These are phyloP conservation scores for Apoda limacodes DNA, from an alignment of 2,888 invertebrate species.

Conservation along the genomic window DNA sequence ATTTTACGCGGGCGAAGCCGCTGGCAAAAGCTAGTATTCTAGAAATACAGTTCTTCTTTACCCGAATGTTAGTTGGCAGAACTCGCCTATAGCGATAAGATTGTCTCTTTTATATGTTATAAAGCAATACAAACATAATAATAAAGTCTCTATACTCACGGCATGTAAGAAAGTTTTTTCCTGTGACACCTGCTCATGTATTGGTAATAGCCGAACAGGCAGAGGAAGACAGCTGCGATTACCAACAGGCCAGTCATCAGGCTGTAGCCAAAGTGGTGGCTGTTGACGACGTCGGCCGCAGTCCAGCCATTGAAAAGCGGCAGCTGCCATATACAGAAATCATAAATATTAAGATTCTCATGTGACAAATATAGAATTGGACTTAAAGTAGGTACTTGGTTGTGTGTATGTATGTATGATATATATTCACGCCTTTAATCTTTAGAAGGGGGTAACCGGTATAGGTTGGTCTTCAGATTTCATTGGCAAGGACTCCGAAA, in stretches of 20 bases:
- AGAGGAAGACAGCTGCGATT: slow-evolving; percentile 29
- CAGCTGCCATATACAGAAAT: slow-evolving; percentile 24
- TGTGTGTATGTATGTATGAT: no score
- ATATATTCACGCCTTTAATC: no score
- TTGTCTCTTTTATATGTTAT: no score
- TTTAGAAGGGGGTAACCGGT: no score
- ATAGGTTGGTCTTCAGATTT: no score
- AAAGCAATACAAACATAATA: no score
- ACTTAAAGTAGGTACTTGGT: background rate
- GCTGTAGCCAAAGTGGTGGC: slow-evolving; percentile 25
- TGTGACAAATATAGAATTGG: background rate
- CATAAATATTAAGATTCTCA: background rate
- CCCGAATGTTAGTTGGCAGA: no score
- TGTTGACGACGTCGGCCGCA: slow-evolving; percentile 23
- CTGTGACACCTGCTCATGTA: slow-evolving; percentile 28
- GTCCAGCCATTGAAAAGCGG: slow-evolving; percentile 44
- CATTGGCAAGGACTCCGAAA: no score
- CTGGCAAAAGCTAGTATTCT: no score
- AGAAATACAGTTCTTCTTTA: no score
- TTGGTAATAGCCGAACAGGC: slow-evolving; percentile 36
- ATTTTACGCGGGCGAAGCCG: no score
- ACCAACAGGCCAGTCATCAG: slow-evolving; percentile 25
- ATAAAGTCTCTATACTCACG: slow-evolving; percentile 23
- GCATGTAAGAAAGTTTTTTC: slow-evolving; percentile 28
- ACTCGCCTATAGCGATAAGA: no score